Evolutionary conservation across 92 coral and sea anemone genomes (phyloP).

Genomic region (Actinostola sp.): DNA sequence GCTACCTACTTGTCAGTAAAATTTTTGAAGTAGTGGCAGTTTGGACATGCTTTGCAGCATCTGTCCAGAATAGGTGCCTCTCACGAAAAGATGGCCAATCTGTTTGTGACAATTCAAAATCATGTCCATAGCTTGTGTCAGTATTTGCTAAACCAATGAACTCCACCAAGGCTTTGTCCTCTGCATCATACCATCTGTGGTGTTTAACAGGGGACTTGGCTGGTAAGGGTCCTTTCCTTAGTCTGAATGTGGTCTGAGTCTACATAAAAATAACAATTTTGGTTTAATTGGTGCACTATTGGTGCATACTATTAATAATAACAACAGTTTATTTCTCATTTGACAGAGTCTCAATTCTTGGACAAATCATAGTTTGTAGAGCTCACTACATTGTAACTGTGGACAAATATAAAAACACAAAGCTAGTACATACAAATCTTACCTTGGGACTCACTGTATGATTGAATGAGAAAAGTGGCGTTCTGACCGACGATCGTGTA

Average conservation of each 20-base stretch:
- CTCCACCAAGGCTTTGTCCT: conserved; percentile 59
- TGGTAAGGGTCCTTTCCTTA: conserved; percentile 19
- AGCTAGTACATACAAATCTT: neutral
- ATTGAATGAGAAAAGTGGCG: neutral
- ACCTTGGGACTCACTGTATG: neutral
- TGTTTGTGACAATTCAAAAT: neutral
- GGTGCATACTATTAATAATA: no score
- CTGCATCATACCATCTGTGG: conserved; percentile 52
- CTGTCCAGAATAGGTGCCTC: conserved; percentile 54
- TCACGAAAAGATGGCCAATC: conserved; percentile 61
- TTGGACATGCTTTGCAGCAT: conserved; percentile 53
- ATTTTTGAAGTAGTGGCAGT: conserved; percentile 24
- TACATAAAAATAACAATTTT: no score
- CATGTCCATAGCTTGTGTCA: conserved; percentile 42
- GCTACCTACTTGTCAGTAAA: conserved; percentile 37
- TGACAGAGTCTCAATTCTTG: no score
- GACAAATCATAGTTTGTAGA: no score
- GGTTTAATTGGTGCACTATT: no score
- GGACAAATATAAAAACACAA: no score
- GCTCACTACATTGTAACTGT: no score
- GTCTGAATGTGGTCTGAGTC: neutral
- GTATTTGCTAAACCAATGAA: conserved; percentile 39
- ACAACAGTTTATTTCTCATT: no score
- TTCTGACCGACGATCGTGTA: no score
- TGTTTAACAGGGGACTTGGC: conserved; percentile 51